Conservation (phyloP, 2,797 vertebrate genomes). For the Momotus momota region DNA sequence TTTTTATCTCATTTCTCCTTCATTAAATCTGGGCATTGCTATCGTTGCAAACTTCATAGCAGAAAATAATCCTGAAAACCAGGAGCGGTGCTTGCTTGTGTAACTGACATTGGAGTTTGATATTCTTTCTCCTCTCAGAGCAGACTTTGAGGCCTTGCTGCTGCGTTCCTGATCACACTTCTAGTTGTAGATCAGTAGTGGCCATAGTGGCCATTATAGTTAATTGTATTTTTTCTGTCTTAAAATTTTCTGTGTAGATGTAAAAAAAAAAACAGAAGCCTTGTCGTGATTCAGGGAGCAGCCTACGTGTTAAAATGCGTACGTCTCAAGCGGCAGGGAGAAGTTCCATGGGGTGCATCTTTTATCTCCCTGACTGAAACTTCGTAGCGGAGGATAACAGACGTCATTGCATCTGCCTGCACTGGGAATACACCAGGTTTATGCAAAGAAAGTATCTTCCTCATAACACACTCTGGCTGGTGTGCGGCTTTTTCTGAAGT, state of each 20-base stretch:
- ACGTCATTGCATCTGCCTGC: fast-evolving
- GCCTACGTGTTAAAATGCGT: background rate
- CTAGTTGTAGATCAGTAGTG: background rate
- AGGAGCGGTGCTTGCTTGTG: background rate
- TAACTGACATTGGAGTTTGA: background rate
- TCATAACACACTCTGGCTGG: fast-evolving
- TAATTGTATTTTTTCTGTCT: constrained; percentile 4
- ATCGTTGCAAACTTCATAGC: background rate
- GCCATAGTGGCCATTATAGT: background rate
- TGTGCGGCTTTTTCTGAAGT: background rate
- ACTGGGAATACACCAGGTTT: background rate
- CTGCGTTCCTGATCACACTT: background rate
- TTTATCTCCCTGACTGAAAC: background rate
- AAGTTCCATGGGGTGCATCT: background rate
- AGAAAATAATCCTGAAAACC: background rate
- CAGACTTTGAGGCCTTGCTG: background rate
- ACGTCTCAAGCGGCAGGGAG: background rate
- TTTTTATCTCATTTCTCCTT: background rate
- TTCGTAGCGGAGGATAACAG: background rate
- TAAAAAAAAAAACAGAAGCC: background rate
- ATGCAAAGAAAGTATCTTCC: background rate
- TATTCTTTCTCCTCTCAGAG: background rate
- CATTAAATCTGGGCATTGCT: background rate
- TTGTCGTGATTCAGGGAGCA: background rate
- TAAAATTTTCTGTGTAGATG: background rate